Base-by-base conservation (phyloP, 2,888 invertebrate species). In the Theodoxus fluviatilis region DNA sequence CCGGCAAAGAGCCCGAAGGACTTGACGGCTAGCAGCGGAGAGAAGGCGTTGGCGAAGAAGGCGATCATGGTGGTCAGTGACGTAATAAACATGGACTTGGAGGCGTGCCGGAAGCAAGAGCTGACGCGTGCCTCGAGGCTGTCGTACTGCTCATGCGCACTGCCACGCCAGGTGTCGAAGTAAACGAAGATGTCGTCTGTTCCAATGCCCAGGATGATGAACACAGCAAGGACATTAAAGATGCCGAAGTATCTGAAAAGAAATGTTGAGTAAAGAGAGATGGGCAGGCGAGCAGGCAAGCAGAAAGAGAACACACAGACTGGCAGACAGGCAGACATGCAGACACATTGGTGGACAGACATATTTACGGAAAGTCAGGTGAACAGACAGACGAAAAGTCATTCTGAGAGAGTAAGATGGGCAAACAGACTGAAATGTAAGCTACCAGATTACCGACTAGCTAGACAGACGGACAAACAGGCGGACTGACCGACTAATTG, bases 121-220 rank as follows among this genome's bases (percentile, higher is more conserved):
- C 80, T 80, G 9, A 85, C 70, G 35, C 85, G 71, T 67, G 81
- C 80, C 3, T 79, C 81, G 38, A 81, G 71, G n/a, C 72, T 75
- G 1, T 76, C 73, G 64, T 78, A 80, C 15, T 71, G 61, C 22
- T 67, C 73, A 52, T 79, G 76, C 18, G 75, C 78, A 1, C 83
- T 79, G 7, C 78, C 78, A 28, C 83, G 74, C 85, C 85, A 85
- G 1, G 81, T 82, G 70, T 85, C 85, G 59, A 78, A 80, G 70
- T 83, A 85, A 35, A 85, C 83, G 74, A 85, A 85, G 25, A 85
- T 75, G 71, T 85, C 82, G 69, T 85, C 85, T 15, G 84, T 82
- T n/a, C 85, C 85, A 52, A 85, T 83, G 22, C 84, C 84, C 3
- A 85, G 79, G 31, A 85, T 83, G 57, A 85, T 82, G 73, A 85